Evolutionary conservation across 2,888 invertebrate species (phyloP).

Genomic region (Apomyelois bistriatella): DNA sequence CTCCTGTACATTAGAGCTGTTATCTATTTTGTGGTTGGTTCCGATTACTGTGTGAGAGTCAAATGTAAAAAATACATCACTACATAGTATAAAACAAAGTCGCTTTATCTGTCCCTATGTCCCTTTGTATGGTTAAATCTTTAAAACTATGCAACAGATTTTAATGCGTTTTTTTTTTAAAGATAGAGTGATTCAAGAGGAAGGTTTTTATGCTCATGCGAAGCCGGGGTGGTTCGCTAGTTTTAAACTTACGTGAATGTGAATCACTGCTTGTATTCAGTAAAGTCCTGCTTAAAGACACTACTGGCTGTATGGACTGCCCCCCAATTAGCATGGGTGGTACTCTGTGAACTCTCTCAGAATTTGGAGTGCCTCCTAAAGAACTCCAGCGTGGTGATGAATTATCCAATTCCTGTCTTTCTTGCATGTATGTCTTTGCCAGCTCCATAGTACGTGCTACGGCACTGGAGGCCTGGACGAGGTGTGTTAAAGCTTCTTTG

Average conservation of each 20-base stretch:
- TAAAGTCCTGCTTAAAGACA: constrained; percentile 54
- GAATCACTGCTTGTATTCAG: constrained; percentile 39
- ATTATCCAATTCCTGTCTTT: constrained; percentile 41
- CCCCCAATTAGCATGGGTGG: constrained; percentile 63
- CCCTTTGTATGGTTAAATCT: no score
- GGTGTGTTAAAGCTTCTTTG: constrained; percentile 52
- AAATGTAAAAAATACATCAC: no score
- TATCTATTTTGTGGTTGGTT: no score
- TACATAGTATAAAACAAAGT: no score
- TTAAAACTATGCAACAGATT: no score
- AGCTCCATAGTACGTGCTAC: constrained; percentile 53
- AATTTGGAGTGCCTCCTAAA: constrained; percentile 46
- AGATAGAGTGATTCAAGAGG: no score
- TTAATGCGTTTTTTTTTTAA: no score
- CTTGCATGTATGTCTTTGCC: constrained; percentile 49
- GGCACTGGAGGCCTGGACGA: constrained; percentile 59
- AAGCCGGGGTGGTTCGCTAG: no score
- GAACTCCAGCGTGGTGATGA: constrained; percentile 53
- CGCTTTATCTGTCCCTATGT: no score
- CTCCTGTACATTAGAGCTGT: no score
- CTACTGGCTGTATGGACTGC: constrained; percentile 64
- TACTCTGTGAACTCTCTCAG: constrained; percentile 56
- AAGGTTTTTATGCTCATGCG: no score
- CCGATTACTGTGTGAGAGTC: no score
- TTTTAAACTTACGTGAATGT: constrained; percentile 42